These are phyloP conservation scores for Pyralis farinalis DNA, from an alignment of 2,888 invertebrate genomes.

Conservation along the genomic window DNA sequence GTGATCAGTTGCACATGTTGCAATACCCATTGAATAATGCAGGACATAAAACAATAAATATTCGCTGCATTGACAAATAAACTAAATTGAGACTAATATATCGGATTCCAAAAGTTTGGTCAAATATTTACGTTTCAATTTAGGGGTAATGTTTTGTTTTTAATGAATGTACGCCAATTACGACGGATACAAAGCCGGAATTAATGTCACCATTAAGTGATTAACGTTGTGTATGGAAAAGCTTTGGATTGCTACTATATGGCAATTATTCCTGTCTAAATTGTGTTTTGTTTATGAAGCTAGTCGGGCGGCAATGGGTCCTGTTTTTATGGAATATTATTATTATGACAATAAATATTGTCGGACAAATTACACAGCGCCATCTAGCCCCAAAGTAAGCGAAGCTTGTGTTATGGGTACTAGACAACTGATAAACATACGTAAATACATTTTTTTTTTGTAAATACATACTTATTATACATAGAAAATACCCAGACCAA, in stretches of 20 bases:
- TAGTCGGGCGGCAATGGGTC: not conserved
- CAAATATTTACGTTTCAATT: slow-evolving; percentile 3
- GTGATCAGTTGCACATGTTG: too few species aligned
- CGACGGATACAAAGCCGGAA: slow-evolving; percentile 37
- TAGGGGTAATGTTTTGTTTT: slow-evolving; percentile 23
- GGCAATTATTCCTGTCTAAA: slow-evolving; percentile 30
- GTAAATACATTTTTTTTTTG: too few species aligned
- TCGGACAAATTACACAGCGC: too few species aligned
- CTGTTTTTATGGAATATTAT: not conserved
- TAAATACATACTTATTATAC: too few species aligned
- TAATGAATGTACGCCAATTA: slow-evolving; percentile 36
- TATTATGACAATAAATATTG: too few species aligned
- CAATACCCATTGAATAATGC: too few species aligned
- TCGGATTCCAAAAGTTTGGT: not conserved
- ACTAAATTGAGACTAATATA: not conserved
- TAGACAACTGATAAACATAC: too few species aligned
- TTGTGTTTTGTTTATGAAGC: not conserved
- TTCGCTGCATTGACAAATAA: not conserved
- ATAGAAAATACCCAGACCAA: too few species aligned
- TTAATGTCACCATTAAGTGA: slow-evolving; percentile 47
- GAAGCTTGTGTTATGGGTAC: too few species aligned
- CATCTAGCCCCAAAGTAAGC: too few species aligned
- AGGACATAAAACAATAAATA: too few species aligned
- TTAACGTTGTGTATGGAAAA: slow-evolving; percentile 45
- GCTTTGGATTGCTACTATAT: slow-evolving; percentile 33